Evolutionary conservation across 2,888 invertebrate genomes (phyloP).

Genomic region (Venusia cambrica): DNA sequence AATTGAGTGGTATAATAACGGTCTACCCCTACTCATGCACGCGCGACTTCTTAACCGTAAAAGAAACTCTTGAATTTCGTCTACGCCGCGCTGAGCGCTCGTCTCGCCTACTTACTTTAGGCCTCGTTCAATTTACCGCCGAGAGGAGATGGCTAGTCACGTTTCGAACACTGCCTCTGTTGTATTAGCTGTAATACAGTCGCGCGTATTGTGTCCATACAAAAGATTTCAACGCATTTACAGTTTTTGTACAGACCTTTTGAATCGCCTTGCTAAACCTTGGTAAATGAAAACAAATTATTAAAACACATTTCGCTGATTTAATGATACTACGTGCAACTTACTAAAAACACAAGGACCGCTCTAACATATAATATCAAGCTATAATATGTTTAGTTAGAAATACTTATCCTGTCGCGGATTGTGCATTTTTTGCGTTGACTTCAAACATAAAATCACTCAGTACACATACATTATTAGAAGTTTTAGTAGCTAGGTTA

Average conservation of each 20-base stretch:
- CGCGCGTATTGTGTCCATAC: slow-evolving; percentile 17
- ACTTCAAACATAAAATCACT: too few species aligned
- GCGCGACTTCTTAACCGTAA: slow-evolving; percentile 63
- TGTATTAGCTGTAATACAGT: slow-evolving; percentile 22
- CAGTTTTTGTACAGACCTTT: slow-evolving; percentile 6
- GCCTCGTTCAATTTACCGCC: slow-evolving; percentile 48
- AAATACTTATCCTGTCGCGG: too few species aligned
- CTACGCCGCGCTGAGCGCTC: slow-evolving; percentile 55
- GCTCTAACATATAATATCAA: too few species aligned
- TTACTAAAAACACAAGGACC: too few species aligned
- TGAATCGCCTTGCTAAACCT: slow-evolving; percentile 1
- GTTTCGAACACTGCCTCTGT: slow-evolving; percentile 35
- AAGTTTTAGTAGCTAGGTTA: too few species aligned
- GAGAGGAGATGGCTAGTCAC: slow-evolving; percentile 47
- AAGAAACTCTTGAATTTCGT: slow-evolving; percentile 71
- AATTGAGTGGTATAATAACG: slow-evolving; percentile 26
- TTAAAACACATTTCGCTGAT: too few species aligned
- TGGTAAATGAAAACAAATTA: too few species aligned
- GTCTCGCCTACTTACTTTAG: slow-evolving; percentile 52
- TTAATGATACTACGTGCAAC: too few species aligned
- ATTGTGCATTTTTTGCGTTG: too few species aligned
- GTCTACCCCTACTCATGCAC: slow-evolving; percentile 57
- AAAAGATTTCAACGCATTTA: slow-evolving; percentile 20
- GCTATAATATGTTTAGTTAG: too few species aligned
- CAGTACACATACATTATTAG: too few species aligned